phyloP scores from a whole-genome alignment of 2,888 invertebrate species.

The Boloria selene region DNA sequence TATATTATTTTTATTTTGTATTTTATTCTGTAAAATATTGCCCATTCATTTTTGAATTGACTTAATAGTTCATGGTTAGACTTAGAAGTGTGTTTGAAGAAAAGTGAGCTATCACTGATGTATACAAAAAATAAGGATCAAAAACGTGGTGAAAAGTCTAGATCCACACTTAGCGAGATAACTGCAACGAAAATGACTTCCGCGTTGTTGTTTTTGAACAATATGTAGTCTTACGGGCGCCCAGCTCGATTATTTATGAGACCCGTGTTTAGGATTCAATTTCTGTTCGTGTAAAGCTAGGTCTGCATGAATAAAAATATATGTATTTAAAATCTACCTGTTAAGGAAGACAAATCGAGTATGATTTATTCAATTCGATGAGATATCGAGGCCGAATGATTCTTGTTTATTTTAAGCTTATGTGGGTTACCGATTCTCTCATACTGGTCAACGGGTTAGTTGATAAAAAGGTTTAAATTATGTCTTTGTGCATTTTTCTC shows the following conservation, averaged over 20 bases:
- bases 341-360: slow-evolving; percentile 69
- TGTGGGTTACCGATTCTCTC: slow-evolving; percentile 65
- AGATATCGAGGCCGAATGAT: slow-evolving; percentile 65
- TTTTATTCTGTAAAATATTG: too few relatives aligned
- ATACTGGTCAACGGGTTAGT: slow-evolving; percentile 53
- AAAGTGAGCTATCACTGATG: not conserved
- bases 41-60: too few relatives aligned
- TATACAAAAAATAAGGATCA: slow-evolving; percentile 15
- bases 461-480: slow-evolving; percentile 50
- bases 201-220: slow-evolving; percentile 49
- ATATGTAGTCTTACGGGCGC: slow-evolving; percentile 45
- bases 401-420: slow-evolving; percentile 62
- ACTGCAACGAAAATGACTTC: slow-evolving; percentile 44
- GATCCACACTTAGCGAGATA: slow-evolving; percentile 30
- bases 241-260: slow-evolving; percentile 71
- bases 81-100: not conserved
- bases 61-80: not conserved
- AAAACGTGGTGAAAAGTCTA: slow-evolving; percentile 35
- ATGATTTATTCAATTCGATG: slow-evolving; percentile 69
- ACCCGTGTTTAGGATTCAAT: slow-evolving; percentile 71
- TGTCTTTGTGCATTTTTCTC: slow-evolving; percentile 50
- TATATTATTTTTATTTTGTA: too few relatives aligned
- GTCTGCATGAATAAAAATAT: slow-evolving; percentile 78
- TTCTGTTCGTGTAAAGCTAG: slow-evolving; percentile 75
- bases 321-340: slow-evolving; percentile 76